Base-by-base conservation (phyloP, 2,888 invertebrate species). In the Eilema sororculum region DNA sequence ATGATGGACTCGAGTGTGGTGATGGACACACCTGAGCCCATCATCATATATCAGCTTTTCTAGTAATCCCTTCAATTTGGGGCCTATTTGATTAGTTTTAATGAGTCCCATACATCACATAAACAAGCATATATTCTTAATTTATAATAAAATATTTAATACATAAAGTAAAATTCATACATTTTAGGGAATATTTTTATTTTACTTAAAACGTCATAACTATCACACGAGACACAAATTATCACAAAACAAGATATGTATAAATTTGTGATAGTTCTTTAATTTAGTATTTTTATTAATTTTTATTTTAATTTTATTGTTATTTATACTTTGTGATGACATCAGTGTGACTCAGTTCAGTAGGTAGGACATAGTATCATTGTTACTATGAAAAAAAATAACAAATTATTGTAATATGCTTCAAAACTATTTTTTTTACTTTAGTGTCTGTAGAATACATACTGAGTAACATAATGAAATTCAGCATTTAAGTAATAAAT, bases 151-250 rank as follows among this genome's bases (percentile, higher is more conserved):
- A 8, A 16, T n/a, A 52, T 52, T 46, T 20, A 52, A 52, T 52
- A 52, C n/a, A 52, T 52, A 52, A 52, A 52, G 52, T 52, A n/a
- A 52, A 52, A 52, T 52, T 9, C 52, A 52, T 52, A 52, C n/a
- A 20, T n/a, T 46, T 6, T 46, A 20, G 46, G 20, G 20, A 20
- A 46, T 46, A 46, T 46, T 46, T 46, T 46, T 20, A 46, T 20
- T 46, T 20, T 20, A 46, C 20, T 16, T 46, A 20, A 46, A 20
- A 46, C 20, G 16, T 41, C 5, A n/a, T 52, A n/a, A 20, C 52
- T 52, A 52, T 52, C 2, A 52, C n/a, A 2, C 4, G 2, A 52
- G n/a, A 52, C 16, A 46, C 52, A 52, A 46, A 46, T 2, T 6
- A 52, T 52, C n/a, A 52, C 52, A 52, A 52, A 52, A 52, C n/a